A percentile compares a stretch with the other conserved stretches of the same genome.
Conservation (phyloP, 1,140 invertebrate species). For the Penaeus vannamei region DNA sequence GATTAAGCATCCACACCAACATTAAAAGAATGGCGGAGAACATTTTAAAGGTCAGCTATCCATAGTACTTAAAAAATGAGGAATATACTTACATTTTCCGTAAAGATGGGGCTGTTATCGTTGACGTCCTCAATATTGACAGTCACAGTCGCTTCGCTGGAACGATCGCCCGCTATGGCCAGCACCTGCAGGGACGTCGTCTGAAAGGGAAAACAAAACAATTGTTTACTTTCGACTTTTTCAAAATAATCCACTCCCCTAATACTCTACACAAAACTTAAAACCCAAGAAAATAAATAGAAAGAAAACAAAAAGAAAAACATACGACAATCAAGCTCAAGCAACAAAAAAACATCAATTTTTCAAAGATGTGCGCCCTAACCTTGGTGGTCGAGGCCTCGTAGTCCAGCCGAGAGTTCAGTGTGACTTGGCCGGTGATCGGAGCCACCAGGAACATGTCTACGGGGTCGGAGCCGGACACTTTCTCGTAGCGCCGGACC, state of each 20-base stretch:
- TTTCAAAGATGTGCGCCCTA: slow-evolving; percentile 35
- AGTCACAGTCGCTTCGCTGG: slow-evolving; percentile 79
- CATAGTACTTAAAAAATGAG: too few relatives aligned
- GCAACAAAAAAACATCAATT: slow-evolving; percentile 13
- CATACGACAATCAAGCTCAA: not conserved
- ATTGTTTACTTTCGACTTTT: not conserved
- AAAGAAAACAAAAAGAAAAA: too few relatives aligned
- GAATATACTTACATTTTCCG: slow-evolving; percentile 57
- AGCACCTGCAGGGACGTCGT: slow-evolving; percentile 80
- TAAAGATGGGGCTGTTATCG: slow-evolving; percentile 80
- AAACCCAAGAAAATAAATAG: too few relatives aligned
- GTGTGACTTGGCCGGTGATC: slow-evolving; percentile 78
- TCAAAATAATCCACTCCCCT: not conserved
- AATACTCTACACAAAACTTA: too few relatives aligned
- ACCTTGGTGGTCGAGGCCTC: slow-evolving; percentile 79
- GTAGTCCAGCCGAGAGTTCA: slow-evolving; percentile 83
- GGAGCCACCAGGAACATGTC: slow-evolving; percentile 82
- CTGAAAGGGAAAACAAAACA: slow-evolving; percentile 68
- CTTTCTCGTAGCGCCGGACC: slow-evolving; percentile 70
- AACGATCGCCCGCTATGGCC: slow-evolving; percentile 78
- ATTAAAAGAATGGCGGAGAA: too few relatives aligned
- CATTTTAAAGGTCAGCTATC: too few relatives aligned
- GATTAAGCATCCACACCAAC: too few relatives aligned
- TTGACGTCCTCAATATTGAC: slow-evolving; percentile 83
- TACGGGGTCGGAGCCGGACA: slow-evolving; percentile 69